Evolutionary conservation across 2,888 invertebrate species (phyloP).

Genomic region (Oligia fasciuncula): DNA sequence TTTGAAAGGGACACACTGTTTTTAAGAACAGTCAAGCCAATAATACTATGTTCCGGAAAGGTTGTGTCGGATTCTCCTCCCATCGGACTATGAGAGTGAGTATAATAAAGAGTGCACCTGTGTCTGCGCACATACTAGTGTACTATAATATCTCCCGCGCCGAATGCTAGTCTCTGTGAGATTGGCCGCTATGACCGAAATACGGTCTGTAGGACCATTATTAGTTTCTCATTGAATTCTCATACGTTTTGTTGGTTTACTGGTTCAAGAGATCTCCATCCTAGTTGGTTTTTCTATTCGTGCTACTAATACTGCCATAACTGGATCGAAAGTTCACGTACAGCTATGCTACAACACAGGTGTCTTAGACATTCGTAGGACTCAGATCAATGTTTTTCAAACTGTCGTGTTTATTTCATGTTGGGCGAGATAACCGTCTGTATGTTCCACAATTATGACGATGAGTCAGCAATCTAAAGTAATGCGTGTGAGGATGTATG

Average conservation of each 20-base stretch:
- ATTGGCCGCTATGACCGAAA: too few relatives aligned
- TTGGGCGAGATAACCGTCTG: slow-evolving; percentile 12
- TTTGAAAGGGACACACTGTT: slow-evolving; percentile 55
- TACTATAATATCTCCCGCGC: too few relatives aligned
- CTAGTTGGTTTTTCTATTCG: not conserved
- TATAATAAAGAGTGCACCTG: too few relatives aligned
- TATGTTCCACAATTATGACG: slow-evolving; percentile 58
- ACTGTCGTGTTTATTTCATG: not conserved
- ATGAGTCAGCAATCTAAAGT: slow-evolving; percentile 62
- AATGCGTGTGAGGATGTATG: slow-evolving; percentile 56
- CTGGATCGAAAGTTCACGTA: not conserved
- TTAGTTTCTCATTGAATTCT: too few relatives aligned
- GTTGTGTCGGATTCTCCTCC: too few relatives aligned
- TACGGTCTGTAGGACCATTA: too few relatives aligned
- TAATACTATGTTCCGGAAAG: not conserved
- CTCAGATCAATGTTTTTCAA: not conserved
- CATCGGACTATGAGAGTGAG: too few relatives aligned
- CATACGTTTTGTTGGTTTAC: not conserved
- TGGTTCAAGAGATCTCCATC: not conserved
- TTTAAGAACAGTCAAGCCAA: not conserved
- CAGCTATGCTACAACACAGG: not conserved
- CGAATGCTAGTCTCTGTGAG: too few relatives aligned
- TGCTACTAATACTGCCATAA: not conserved
- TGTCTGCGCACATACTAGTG: too few relatives aligned
- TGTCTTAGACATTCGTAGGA: not conserved